phyloP scores from a whole-genome alignment of 2,888 invertebrate species.

The Mesoligia furuncula region DNA sequence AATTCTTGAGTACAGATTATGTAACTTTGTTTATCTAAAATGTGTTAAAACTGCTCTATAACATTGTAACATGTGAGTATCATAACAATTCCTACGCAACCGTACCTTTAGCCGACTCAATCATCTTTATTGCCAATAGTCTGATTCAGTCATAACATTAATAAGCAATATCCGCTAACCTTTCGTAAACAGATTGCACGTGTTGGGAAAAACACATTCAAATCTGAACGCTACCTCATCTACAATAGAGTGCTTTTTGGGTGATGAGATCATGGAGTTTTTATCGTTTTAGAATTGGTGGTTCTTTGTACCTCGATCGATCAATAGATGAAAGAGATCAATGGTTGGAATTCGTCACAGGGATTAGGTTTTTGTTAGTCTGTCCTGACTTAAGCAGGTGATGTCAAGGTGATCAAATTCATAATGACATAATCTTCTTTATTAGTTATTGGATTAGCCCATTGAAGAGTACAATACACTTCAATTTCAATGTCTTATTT shows the following conservation, averaged over 20 bases:
- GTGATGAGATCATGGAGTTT: constrained; percentile 1
- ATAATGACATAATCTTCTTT: constrained; percentile 62
- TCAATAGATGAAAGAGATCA: constrained; percentile 84
- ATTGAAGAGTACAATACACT: constrained; percentile 34
- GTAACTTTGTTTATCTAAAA: constrained; percentile 22
- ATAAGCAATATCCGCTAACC: constrained; percentile 88
- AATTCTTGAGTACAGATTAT: constrained; percentile 10
- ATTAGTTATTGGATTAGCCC: constrained; percentile 59
- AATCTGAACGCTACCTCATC: constrained; percentile 61
- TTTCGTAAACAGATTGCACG: constrained; percentile 83
- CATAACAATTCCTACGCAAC: constrained; percentile 37
- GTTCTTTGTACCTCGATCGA: constrained; percentile 76
- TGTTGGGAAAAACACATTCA: constrained; percentile 66
- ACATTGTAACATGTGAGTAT: constrained; percentile 30
- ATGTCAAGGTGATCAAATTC: constrained; percentile 60
- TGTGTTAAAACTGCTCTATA: constrained; percentile 1
- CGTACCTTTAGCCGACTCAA: constrained; percentile 73
- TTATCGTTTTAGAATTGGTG: constrained; percentile 47
- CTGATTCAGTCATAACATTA: constrained; percentile 85
- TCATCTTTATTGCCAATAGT: constrained; percentile 86
- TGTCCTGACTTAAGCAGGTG: constrained; percentile 61
- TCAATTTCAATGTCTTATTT: constrained; percentile 37
- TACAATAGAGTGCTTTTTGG: constrained; percentile 48
- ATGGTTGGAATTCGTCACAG: constrained; percentile 78
- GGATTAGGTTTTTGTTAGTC: constrained; percentile 73